Percentiles rank a stretch among this genome's conserved stretches.
These are phyloP conservation scores for Ptyas mucosa DNA, from an alignment of 2,113 vertebrate species.

Conservation along the genomic window DNA sequence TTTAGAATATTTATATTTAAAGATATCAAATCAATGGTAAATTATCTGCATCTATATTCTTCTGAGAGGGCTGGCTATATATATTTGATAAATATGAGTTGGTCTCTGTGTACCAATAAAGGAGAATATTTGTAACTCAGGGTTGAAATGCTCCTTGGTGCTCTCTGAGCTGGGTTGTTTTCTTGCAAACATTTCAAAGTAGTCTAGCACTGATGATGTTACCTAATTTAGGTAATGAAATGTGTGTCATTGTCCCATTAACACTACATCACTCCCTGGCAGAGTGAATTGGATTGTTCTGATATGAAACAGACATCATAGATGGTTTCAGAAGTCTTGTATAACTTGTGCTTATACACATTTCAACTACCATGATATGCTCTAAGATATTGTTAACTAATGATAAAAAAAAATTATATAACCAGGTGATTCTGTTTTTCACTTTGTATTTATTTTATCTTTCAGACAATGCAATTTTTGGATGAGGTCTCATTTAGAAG, in stretches of 20 bases:
- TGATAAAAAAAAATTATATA: background rate
- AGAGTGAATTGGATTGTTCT: background rate
- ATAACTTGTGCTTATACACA: background rate
- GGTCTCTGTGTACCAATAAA: background rate
- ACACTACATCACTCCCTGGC: background rate
- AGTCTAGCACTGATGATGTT: background rate
- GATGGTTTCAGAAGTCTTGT: background rate
- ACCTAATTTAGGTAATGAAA: background rate
- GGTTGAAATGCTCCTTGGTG: background rate
- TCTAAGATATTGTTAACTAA: background rate
- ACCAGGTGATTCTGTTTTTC: background rate
- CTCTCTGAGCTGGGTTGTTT: background rate
- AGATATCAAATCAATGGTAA: background rate
- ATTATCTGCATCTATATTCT: background rate
- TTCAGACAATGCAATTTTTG: constrained; percentile 57
- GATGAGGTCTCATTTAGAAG: constrained; percentile 30
- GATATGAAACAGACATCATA: background rate
- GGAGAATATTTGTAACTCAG: background rate
- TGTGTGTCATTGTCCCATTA: background rate
- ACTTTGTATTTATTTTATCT: constrained; percentile 29
- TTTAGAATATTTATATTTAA: background rate
- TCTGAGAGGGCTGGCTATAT: background rate
- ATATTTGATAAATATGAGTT: background rate
- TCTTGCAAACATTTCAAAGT: background rate
- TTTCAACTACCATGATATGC: background rate